A percentile compares a stretch with the other conserved stretches of the same genome.
phyloP scores from a whole-genome alignment of 2,797 vertebrate species.

The Cirrhinus molitorella region DNA sequence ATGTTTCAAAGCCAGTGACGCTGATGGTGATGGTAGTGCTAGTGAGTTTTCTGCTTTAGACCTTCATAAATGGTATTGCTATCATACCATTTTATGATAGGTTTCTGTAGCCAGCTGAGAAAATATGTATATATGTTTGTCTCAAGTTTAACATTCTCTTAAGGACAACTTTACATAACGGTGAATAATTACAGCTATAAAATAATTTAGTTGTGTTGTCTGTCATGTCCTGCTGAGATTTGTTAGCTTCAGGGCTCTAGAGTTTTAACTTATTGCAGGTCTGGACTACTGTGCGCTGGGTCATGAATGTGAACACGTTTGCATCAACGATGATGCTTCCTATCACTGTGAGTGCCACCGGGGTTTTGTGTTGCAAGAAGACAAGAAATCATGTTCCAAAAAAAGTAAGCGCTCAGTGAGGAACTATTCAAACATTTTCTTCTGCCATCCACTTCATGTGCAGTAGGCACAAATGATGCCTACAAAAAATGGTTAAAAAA shows the following conservation, averaged over 20 bases:
- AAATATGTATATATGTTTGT: neutral
- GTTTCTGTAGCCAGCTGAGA: slow-evolving; percentile 28
- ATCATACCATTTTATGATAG: slow-evolving; percentile 54
- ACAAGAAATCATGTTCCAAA: slow-evolving; percentile 85
- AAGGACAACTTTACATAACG: neutral
- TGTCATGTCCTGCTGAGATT: neutral
- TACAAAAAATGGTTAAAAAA: neutral
- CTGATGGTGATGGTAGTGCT: slow-evolving; percentile 52
- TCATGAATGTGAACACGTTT: slow-evolving; percentile 88
- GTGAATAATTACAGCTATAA: neutral
- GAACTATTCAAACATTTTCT: slow-evolving; percentile 9
- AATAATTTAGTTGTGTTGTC: neutral
- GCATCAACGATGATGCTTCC: slow-evolving; percentile 78
- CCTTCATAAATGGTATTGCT: slow-evolving; percentile 56
- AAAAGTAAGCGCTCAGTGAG: slow-evolving; percentile 73
- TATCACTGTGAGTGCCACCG: slow-evolving; percentile 84
- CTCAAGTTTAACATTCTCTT: no score
- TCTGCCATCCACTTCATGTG: neutral
- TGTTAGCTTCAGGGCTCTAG: slow-evolving; percentile 34
- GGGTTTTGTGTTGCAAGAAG: slow-evolving; percentile 83
- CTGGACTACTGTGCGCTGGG: slow-evolving; percentile 81
- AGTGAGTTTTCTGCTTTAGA: slow-evolving; percentile 56
- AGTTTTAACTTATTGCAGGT: slow-evolving; percentile 75
- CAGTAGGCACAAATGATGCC: neutral
- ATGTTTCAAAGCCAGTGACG: slow-evolving; percentile 57